Base-by-base conservation (phyloP, 2,888 invertebrate species). In the Phytoseiulus persimilis region DNA sequence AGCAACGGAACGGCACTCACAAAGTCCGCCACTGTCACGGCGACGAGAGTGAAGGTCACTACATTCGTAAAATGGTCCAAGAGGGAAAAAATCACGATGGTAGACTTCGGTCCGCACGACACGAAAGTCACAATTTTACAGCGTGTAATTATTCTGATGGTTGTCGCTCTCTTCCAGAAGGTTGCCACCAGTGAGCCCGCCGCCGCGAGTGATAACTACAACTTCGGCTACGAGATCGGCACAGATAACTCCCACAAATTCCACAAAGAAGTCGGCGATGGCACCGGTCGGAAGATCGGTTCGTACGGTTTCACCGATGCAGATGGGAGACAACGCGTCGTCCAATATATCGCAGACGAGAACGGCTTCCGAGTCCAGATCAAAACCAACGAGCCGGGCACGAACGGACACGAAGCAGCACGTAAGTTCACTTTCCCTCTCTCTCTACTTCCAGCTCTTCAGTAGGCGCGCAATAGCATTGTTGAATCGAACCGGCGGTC, bases 251-350 rank as follows among this genome's bases (percentile, higher is more conserved):
- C 87, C 9, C 87, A 87, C 39, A 87, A 87, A 31, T 87, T 87
- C 45, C 87, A 87, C 87, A 87, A 87, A 87, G 87, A 87, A 87
- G 87, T 87, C 9, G 87, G 87, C 87, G 87, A 87, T 87, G 87
- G 87, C n/a, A 87, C 32, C 87, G 87, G 87, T 32, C 87, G 87
- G 45, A 87, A 87, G n/a, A 87, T 87, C 33, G 87, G 87, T 23
- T 87, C 87, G 23, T 87, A 87, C 87, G 87, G 87, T n/a, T 87
- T 87, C 87, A 87, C 87, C 33, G 87, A 87, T 18, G 87, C 87
- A 28, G 87, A 87, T 23, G 87, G 87, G n/a, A 32, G 87, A 28
- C 87, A 87, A 33, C 87, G 87, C 32, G 87, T 87, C 33, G 87
- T 87, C 0, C 87, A 87, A 14, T 87, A 87, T 23, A 45, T 87